Evolutionary conservation across 2,797 vertebrate species (phyloP), one percentile per base, ranked within the genome.

Genomic region (Aphelocoma californica): DNA sequence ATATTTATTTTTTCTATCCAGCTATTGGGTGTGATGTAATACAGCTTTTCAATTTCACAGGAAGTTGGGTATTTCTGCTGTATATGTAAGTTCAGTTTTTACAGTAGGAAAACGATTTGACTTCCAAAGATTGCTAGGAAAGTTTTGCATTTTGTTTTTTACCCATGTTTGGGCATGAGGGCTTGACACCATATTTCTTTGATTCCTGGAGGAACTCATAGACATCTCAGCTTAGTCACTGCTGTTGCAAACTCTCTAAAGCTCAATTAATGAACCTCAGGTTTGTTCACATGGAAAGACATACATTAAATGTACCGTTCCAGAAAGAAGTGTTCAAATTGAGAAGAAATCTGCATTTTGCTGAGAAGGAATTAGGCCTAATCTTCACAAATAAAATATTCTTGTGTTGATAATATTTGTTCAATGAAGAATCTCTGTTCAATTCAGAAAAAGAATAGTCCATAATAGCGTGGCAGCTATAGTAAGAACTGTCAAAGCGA

Each of bases 111-210:
- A 92, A 83, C 50, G 3, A 34, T 2, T 60, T 67, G 6, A 38
- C 20, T 90, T 88, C 7, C 57, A 90, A 67, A 74, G 54, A 48
- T 75, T 14, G 23, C n/a, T 36, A 51, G 36, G 36, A 54, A 79
- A 34, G 4, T 60, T 77, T 86, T 42, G 4, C 0, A 7, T 3
- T 1, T 7, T 57, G 2, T 1, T 11, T 77, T 48, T 58, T 8
- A 45, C 2, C 32, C 28, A 3, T 53, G 8, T 57, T 89, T 87
- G n/a, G 42, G 42, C 8, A 77, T 15, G 19, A 84, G 8, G 34
- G 10, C 42, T 81, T 93, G 20, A 73, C 28, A 5, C 17, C 42
- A 77, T 12, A 21, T 79, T 71, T 40, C 25, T 82, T 51, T 82
- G n/a, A 70, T 80, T 93, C 23, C 51, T 79, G 42, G 21, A 89